Conservation (phyloP, 2,888 invertebrate genomes). For the Linnaemya vulpina region DNA sequence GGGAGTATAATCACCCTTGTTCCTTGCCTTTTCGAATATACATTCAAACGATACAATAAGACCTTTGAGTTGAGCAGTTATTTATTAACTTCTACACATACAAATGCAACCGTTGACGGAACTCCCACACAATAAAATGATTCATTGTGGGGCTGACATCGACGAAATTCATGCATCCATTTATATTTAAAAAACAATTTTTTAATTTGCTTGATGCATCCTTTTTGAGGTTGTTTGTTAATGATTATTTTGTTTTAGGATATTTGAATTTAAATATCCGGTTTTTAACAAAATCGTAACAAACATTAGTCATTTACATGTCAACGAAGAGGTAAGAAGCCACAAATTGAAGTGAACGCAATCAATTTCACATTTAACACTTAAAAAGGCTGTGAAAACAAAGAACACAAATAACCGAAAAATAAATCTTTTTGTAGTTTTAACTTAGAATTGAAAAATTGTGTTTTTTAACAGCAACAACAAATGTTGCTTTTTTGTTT, state of each 20-base stretch:
- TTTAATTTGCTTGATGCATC: not conserved
- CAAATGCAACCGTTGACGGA: not conserved
- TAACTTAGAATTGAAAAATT: slow-evolving; percentile 62
- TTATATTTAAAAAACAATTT: slow-evolving; percentile 11
- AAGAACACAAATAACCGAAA: slow-evolving; percentile 21
- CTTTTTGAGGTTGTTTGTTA: slow-evolving; percentile 32
- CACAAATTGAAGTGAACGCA: slow-evolving; percentile 51
- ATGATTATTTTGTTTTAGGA: slow-evolving; percentile 36
- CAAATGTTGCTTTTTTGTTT: slow-evolving; percentile 38
- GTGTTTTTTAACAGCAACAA: slow-evolving; percentile 37
- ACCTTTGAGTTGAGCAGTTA: too few relatives aligned
- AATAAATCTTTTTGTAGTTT: slow-evolving; percentile 13
- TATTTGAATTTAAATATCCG: slow-evolving; percentile 68
- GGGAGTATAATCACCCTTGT: too few relatives aligned
- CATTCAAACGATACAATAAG: too few relatives aligned
- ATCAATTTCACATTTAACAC: slow-evolving; percentile 65
- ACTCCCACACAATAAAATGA: not conserved
- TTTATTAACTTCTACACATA: not conserved
- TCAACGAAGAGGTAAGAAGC: slow-evolving; percentile 17
- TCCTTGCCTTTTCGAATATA: too few relatives aligned
- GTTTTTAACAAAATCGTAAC: slow-evolving; percentile 58
- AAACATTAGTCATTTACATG: slow-evolving; percentile 62
- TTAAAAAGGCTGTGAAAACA: slow-evolving; percentile 50
- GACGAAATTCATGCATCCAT: not conserved
- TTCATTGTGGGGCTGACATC: not conserved